These are phyloP conservation scores for Scartelaos histophorus DNA, from an alignment of 2,113 vertebrate species.

Conservation along the genomic window DNA sequence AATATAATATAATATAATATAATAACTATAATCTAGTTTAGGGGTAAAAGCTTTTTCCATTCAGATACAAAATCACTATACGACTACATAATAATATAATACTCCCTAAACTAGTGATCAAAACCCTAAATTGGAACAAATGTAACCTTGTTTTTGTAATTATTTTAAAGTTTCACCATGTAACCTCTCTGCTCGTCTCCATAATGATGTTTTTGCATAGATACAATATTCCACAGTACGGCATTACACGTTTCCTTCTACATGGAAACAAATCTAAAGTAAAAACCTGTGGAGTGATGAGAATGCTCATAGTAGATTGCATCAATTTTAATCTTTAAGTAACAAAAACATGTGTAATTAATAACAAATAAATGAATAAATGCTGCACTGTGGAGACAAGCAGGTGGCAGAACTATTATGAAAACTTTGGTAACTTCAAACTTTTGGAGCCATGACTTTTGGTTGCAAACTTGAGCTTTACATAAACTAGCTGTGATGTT, in stretches of 20 bases:
- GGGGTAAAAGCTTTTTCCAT: neutral
- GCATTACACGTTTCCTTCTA: neutral
- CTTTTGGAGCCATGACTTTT: neutral
- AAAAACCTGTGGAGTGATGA: neutral
- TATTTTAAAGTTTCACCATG: no score
- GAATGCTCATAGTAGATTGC: neutral
- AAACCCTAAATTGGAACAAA: neutral
- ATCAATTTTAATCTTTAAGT: neutral
- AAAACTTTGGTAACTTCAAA: neutral
- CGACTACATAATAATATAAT: neutral
- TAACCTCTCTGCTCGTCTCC: neutral
- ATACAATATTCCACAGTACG: neutral
- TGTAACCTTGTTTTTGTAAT: neutral
- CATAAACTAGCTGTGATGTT: constrained; percentile 2
- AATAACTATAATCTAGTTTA: neutral
- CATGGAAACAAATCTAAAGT: neutral
- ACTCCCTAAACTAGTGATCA: neutral
- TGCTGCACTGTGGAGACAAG: no score
- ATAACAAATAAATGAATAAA: no score
- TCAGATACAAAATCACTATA: neutral
- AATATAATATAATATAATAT: no score
- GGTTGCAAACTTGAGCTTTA: neutral
- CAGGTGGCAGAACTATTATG: neutral
- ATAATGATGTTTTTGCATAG: neutral
- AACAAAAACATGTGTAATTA: neutral